Conservation (phyloP, 2,113 vertebrate species). For the Callospermophilus lateralis region DNA sequence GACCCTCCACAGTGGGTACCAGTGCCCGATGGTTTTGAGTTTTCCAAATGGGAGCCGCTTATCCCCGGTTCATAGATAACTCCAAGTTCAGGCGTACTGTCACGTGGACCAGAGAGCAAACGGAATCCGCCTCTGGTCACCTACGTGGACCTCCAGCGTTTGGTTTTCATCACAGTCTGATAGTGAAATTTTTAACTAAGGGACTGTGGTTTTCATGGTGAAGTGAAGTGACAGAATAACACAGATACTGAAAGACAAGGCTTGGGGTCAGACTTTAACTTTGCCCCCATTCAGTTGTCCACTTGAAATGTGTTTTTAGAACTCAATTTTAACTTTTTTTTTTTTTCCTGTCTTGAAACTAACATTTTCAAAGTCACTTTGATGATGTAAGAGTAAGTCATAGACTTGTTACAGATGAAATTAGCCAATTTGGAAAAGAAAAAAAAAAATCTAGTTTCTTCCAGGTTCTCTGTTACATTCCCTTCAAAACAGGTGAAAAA, state of each 20-base stretch:
- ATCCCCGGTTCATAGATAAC: background rate
- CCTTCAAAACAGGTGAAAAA: background rate
- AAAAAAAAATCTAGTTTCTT: slow-evolving; percentile 15
- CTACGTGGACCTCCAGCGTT: background rate
- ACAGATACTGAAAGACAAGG: background rate
- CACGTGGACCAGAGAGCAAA: background rate
- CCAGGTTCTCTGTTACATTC: background rate
- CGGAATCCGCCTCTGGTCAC: background rate
- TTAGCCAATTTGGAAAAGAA: background rate
- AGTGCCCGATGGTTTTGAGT: background rate
- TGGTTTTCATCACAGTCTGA: background rate
- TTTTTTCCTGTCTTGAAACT: slow-evolving; percentile 23
- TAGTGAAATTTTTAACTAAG: background rate
- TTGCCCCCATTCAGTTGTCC: background rate
- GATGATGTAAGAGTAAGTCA: background rate
- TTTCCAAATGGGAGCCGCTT: background rate
- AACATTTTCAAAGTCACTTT: slow-evolving; percentile 25
- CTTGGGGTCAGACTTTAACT: background rate
- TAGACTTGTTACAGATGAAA: background rate
- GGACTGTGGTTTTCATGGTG: background rate
- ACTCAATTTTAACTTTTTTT: background rate
- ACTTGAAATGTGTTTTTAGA: slow-evolving; percentile 46
- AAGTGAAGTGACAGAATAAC: slow-evolving; percentile 9
- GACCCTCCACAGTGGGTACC: background rate
- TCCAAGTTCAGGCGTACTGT: background rate